Evolutionary conservation across 1,140 invertebrate genomes (phyloP).

Genomic region (Antheraea mylitta): DNA sequence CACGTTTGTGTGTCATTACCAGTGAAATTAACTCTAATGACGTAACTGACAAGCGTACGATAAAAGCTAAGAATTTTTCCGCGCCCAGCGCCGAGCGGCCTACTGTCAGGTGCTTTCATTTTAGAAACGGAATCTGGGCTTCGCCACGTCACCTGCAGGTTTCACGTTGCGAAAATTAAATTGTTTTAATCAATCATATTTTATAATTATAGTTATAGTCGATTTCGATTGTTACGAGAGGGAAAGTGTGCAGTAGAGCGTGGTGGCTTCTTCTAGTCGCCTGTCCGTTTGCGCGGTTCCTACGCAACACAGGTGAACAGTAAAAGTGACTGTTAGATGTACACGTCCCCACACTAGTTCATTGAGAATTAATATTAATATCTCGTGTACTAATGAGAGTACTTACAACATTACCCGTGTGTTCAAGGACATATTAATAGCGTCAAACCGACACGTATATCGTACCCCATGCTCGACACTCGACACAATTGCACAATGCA

Average conservation of each 20-base stretch:
- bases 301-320: slow-evolving; percentile 25
- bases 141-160: slow-evolving; percentile 27
- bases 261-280: slow-evolving; percentile 42
- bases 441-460: slow-evolving; percentile 56
- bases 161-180: slow-evolving; percentile 26
- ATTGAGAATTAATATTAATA: slow-evolving; percentile 24
- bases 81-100: slow-evolving; percentile 16
- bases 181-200: slow-evolving; percentile 29
- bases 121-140: slow-evolving; percentile 33
- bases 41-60: slow-evolving; percentile 14
- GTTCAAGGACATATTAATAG: slow-evolving; percentile 71
- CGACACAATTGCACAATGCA: slow-evolving; percentile 63
- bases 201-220: slow-evolving; percentile 30
- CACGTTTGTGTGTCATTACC: slow-evolving; percentile 14
- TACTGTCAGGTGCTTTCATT: slow-evolving; percentile 33
- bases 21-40: slow-evolving; percentile 14
- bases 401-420: slow-evolving; percentile 27
- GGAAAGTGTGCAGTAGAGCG: slow-evolving; percentile 63
- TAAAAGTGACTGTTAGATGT: slow-evolving; percentile 44
- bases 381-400: slow-evolving; percentile 10
- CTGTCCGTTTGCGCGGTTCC: slow-evolving; percentile 9
- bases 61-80: slow-evolving; percentile 25
- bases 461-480: slow-evolving; percentile 41
- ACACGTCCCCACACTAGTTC: slow-evolving; percentile 21
- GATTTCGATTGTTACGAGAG: slow-evolving; percentile 47